Conservation (phyloP, 2,888 invertebrate species). For the Phyllotreta striolata region DNA sequence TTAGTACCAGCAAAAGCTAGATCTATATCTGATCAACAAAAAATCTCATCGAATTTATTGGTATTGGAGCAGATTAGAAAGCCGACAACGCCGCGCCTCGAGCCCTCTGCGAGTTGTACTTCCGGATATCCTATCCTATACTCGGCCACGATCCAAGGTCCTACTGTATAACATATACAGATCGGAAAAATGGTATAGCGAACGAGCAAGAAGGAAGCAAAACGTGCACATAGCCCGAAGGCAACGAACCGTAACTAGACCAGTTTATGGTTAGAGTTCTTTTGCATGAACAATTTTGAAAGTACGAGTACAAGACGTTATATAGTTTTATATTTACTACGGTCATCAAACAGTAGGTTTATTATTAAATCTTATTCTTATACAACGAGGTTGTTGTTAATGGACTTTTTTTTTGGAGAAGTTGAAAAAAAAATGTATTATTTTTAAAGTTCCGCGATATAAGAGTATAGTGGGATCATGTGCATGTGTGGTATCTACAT, state of each 20-base stretch:
- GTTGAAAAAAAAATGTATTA: too few relatives aligned
- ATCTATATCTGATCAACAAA: too few relatives aligned
- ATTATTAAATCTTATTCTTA: too few relatives aligned
- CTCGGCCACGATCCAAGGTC: constrained; percentile 24
- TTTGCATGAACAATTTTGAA: constrained; percentile 22
- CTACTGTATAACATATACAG: constrained; percentile 5
- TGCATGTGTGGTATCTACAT: too few relatives aligned
- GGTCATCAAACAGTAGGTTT: background rate
- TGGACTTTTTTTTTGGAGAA: too few relatives aligned
- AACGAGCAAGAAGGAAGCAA: constrained; percentile 8
- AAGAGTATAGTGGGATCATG: too few relatives aligned
- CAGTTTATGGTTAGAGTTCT: constrained; percentile 40
- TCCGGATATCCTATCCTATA: constrained; percentile 27
- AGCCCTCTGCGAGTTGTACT: constrained; percentile 12
- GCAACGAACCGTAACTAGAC: constrained; percentile 47
- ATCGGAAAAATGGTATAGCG: constrained; percentile 18
- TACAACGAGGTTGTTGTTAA: too few relatives aligned
- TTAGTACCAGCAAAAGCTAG: too few relatives aligned
- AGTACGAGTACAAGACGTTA: background rate
- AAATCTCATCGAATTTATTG: too few relatives aligned
- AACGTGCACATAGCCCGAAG: constrained; percentile 37
- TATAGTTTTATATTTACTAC: constrained; percentile 1
- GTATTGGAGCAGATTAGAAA: background rate
- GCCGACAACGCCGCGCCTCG: constrained; percentile 8
- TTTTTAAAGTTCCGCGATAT: too few relatives aligned